Conservation (phyloP, 2,113 vertebrate genomes). For the Sinocyclocheilus grahami region DNA sequence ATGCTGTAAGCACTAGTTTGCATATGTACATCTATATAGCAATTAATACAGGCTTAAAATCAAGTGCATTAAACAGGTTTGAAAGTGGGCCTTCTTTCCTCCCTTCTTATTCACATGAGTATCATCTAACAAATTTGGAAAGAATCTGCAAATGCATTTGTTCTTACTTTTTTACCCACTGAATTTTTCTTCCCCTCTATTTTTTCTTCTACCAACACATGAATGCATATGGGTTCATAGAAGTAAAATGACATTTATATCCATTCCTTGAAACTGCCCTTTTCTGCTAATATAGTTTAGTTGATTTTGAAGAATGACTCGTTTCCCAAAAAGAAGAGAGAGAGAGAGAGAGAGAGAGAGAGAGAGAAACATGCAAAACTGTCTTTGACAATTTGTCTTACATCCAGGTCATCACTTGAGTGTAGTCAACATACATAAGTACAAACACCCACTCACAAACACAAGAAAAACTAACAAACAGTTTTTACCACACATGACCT, state of each 20-base stretch:
- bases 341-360: too few species aligned
- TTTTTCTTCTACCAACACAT: neutral
- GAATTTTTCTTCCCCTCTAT: neutral
- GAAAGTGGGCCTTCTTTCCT: neutral
- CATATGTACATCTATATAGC: too few species aligned
- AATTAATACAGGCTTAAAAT: neutral
- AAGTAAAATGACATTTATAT: constrained; percentile 30
- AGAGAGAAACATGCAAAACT: too few species aligned
- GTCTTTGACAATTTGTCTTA: constrained; percentile 2
- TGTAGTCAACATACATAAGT: neutral
- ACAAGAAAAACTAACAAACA: constrained; percentile 8
- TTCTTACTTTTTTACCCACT: neutral
- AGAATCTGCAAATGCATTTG: neutral
- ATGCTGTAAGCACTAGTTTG: too few species aligned
- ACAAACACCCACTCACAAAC: constrained; percentile 1
- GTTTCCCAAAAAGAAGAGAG: constrained; percentile 9
- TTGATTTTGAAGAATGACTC: constrained; percentile 43
- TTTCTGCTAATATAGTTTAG: constrained; percentile 6
- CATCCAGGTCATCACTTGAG: constrained; percentile 16
- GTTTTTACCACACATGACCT: neutral
- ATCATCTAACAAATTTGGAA: neutral
- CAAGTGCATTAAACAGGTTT: neutral
- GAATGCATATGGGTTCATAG: neutral
- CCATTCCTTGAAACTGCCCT: constrained; percentile 51
- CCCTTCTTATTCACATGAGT: neutral